Conservation (phyloP, 2,888 invertebrate species). For the Alsophila aescularia region DNA sequence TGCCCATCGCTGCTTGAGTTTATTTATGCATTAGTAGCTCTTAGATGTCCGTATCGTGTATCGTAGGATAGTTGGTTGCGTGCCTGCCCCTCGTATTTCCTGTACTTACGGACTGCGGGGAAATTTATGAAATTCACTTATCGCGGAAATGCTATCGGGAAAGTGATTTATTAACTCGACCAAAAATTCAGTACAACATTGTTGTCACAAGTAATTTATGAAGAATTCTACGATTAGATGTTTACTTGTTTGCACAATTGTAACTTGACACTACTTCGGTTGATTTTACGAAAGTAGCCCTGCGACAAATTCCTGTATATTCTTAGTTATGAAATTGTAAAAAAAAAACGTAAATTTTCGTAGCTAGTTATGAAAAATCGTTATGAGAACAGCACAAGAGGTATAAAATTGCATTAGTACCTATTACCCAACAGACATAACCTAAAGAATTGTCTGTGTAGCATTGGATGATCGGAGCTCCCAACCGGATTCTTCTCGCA, state of each 20-base stretch:
- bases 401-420: too few species aligned
- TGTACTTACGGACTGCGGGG: constrained; percentile 63
- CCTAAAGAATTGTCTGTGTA: too few species aligned
- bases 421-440: too few species aligned
- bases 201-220: constrained; percentile 13
- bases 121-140: constrained; percentile 75
- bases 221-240: neutral
- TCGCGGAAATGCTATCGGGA: constrained; percentile 73
- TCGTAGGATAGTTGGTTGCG: constrained; percentile 59
- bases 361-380: too few species aligned
- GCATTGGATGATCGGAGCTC: too few species aligned
- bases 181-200: constrained; percentile 55
- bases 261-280: too few species aligned
- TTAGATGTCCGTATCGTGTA: neutral
- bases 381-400: too few species aligned
- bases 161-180: constrained; percentile 78
- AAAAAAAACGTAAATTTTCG: too few species aligned
- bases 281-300: too few species aligned
- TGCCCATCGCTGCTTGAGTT: constrained; percentile 1
- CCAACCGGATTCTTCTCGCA: too few species aligned
- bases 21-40: neutral
- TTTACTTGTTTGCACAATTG: neutral
- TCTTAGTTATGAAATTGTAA: too few species aligned
- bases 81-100: constrained; percentile 60
- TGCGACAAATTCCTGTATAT: too few species aligned